phyloP scores from a whole-genome alignment of 2,888 invertebrate genomes.

The Cheilosia soror region DNA sequence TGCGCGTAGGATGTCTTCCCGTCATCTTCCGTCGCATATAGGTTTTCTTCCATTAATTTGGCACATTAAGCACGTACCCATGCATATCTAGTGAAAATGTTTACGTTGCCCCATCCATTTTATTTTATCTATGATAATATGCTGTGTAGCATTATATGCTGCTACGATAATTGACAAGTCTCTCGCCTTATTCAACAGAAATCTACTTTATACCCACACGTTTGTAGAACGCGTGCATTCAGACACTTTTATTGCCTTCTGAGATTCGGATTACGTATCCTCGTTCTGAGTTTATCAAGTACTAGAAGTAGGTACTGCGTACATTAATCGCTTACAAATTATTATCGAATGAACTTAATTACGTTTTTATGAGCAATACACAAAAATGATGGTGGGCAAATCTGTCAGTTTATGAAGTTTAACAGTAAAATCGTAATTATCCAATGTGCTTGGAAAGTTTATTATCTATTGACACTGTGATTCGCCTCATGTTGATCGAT shows the following conservation, averaged over 20 bases:
- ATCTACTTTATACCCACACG: background rate
- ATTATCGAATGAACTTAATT: constrained; percentile 55
- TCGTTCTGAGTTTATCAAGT: background rate
- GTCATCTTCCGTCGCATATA: background rate
- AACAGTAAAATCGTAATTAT: constrained; percentile 61
- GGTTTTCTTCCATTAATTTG: no score
- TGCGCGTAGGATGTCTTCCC: background rate
- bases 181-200: background rate
- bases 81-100: no score
- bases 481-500: constrained; percentile 35
- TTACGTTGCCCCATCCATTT: no score
- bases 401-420: constrained; percentile 65
- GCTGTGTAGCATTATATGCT: no score
- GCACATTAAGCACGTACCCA: no score
- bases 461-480: constrained; percentile 60
- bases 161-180: background rate
- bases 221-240: background rate
- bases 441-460: constrained; percentile 35
- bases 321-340: constrained; percentile 34
- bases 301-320: background rate
- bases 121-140: no score
- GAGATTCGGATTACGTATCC: background rate
- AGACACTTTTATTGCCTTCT: background rate
- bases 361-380: constrained; percentile 52
- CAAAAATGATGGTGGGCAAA: constrained; percentile 45